Conservation (phyloP, 1,140 invertebrate species). For the Eupristina koningsbergeri region DNA sequence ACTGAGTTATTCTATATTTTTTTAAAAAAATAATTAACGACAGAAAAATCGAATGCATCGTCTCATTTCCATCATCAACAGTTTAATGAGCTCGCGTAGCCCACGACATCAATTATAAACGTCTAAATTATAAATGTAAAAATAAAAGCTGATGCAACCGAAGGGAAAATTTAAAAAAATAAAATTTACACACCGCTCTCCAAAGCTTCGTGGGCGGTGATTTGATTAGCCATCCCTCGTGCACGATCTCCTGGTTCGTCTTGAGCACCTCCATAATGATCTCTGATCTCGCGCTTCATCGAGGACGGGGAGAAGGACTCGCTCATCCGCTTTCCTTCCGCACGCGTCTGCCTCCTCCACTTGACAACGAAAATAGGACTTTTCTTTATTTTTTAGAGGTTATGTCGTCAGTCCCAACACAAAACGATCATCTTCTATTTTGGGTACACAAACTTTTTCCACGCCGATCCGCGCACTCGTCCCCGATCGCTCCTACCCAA, state of each 20-base stretch:
- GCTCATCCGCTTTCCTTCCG: neutral
- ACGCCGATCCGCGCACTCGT: slow-evolving; percentile 12
- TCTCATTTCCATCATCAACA: too few relatives aligned
- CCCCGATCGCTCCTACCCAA: neutral
- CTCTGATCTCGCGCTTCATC: slow-evolving; percentile 32
- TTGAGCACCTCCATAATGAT: slow-evolving; percentile 41
- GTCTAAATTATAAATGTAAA: too few relatives aligned
- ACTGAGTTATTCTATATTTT: too few relatives aligned
- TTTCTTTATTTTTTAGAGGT: slow-evolving; percentile 9
- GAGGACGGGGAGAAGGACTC: slow-evolving; percentile 26
- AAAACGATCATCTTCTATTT: slow-evolving; percentile 17
- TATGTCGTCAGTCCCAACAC: neutral
- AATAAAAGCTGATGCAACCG: too few relatives aligned
- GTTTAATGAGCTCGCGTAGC: too few relatives aligned
- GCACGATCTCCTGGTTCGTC: slow-evolving; percentile 77
- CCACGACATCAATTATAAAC: too few relatives aligned
- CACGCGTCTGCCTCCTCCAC: neutral
- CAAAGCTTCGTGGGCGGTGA: slow-evolving; percentile 92
- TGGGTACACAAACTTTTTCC: neutral
- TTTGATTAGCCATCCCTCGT: slow-evolving; percentile 93
- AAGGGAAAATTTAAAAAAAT: too few relatives aligned
- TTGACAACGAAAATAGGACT: neutral
- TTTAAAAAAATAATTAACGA: too few relatives aligned
- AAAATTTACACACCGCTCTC: slow-evolving; percentile 83
- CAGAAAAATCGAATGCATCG: too few relatives aligned